Conservation (phyloP, 2,113 vertebrate genomes). For the Callorhinus ursinus region DNA sequence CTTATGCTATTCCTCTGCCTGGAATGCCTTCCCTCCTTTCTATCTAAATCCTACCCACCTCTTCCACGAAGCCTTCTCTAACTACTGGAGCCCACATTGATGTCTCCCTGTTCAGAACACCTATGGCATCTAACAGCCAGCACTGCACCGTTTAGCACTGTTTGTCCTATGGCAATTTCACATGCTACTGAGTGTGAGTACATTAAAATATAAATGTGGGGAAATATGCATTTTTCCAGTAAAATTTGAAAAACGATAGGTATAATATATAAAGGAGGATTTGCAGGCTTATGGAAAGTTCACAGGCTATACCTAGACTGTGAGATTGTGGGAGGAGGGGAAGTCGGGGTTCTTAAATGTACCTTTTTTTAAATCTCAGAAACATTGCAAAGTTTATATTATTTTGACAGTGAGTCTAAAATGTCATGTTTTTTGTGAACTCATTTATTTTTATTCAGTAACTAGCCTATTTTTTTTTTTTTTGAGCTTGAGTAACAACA, state of each 20-base stretch:
- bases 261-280: slow-evolving; percentile 62
- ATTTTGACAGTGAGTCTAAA: slow-evolving; percentile 51
- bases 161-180: slow-evolving; percentile 84
- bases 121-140: slow-evolving; percentile 82
- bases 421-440: slow-evolving; percentile 22
- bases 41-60: slow-evolving; percentile 83
- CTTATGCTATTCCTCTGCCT: slow-evolving; percentile 83
- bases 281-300: slow-evolving; percentile 51
- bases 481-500: slow-evolving; percentile 27
- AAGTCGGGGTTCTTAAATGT: slow-evolving; percentile 14
- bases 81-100: slow-evolving; percentile 82
- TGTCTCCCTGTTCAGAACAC: slow-evolving; percentile 83
- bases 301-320: slow-evolving; percentile 52
- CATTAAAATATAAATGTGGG: slow-evolving; percentile 82
- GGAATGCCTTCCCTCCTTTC: slow-evolving; percentile 83
- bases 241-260: slow-evolving; percentile 69
- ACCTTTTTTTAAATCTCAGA: slow-evolving; percentile 45
- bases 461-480: background rate
- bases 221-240: slow-evolving; percentile 79
- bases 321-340: slow-evolving; percentile 63
- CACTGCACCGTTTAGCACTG: slow-evolving; percentile 82
- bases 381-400: slow-evolving; percentile 58
- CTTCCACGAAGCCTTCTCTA: slow-evolving; percentile 81
- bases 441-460: slow-evolving; percentile 46
- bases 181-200: slow-evolving; percentile 84